These are phyloP conservation scores for Lophius piscatorius DNA, from an alignment of 2,113 vertebrate species.

Conservation along the genomic window DNA sequence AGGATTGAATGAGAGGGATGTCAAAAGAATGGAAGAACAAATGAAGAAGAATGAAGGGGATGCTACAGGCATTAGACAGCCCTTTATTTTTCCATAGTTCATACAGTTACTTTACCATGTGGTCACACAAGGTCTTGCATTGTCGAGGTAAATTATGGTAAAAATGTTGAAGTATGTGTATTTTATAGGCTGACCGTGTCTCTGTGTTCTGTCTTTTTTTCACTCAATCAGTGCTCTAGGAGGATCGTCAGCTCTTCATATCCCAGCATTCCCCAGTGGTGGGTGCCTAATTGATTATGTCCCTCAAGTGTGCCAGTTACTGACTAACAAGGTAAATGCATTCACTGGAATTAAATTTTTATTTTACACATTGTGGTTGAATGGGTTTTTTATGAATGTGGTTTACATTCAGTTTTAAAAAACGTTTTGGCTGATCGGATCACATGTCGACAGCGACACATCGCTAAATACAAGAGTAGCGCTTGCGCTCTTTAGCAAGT, in stretches of 20 bases:
- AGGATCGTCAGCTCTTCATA: conserved; percentile 95
- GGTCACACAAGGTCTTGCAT: neutral
- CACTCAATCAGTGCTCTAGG: conserved; percentile 89
- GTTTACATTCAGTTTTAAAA: too few relatives aligned
- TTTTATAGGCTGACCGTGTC: neutral
- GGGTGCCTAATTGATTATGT: conserved; percentile 98
- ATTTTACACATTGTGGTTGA: neutral
- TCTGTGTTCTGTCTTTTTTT: conserved; percentile 25
- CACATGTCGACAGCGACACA: too few relatives aligned
- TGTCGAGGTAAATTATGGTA: neutral
- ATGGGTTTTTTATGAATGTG: neutral
- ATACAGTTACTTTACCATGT: too few relatives aligned
- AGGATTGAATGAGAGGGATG: conserved; percentile 46
- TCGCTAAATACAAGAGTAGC: too few relatives aligned
- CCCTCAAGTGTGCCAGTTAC: conserved; percentile 96
- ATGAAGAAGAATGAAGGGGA: conserved; percentile 38
- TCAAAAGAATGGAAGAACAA: conserved; percentile 54
- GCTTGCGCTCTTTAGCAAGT: too few relatives aligned
- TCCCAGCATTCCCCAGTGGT: conserved; percentile 94
- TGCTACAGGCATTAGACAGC: conserved; percentile 27
- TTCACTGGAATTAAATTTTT: neutral
- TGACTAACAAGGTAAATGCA: conserved; percentile 94
- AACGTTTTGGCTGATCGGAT: too few relatives aligned
- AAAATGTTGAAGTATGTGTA: neutral
- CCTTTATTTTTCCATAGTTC: conserved; percentile 12